Conservation (phyloP, 2,113 vertebrate genomes). For the Alces alces region DNA sequence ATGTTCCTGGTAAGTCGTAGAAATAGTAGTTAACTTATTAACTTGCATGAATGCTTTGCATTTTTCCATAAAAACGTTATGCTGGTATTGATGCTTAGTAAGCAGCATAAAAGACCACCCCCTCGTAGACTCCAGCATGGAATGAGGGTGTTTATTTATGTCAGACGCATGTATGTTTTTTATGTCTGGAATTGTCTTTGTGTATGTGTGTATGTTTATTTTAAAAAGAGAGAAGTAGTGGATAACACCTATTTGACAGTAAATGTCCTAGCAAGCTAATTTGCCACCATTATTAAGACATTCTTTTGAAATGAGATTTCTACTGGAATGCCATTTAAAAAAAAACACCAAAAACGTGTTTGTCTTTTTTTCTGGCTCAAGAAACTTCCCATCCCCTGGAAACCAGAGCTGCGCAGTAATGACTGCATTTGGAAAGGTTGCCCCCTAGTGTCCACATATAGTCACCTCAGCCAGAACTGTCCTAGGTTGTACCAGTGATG, state of each 20-base stretch:
- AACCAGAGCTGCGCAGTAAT: neutral
- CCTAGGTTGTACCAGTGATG: fast-evolving
- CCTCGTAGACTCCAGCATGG: constrained; percentile 55
- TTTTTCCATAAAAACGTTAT: constrained; percentile 52
- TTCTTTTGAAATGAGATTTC: constrained; percentile 41
- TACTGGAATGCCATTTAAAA: neutral
- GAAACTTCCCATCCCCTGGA: neutral
- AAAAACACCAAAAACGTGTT: neutral
- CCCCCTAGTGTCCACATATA: neutral
- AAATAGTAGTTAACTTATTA: constrained; percentile 16
- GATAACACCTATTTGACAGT: neutral
- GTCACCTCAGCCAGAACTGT: neutral
- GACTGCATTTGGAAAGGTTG: neutral
- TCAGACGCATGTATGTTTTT: constrained; percentile 59
- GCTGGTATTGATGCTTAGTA: constrained; percentile 49
- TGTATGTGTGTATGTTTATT: constrained; percentile 35
- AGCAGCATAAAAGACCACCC: constrained; percentile 31
- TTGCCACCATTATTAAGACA: neutral
- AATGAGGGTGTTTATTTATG: constrained; percentile 31
- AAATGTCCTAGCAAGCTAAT: neutral
- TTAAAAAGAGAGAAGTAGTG: neutral
- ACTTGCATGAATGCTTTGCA: constrained; percentile 74
- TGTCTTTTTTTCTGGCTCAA: neutral
- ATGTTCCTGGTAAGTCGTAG: constrained; percentile 74
- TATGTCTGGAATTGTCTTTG: constrained; percentile 44